These are phyloP conservation scores for Sebastes cheni DNA, from an alignment of 2,797 vertebrate genomes.

Conservation along the genomic window DNA sequence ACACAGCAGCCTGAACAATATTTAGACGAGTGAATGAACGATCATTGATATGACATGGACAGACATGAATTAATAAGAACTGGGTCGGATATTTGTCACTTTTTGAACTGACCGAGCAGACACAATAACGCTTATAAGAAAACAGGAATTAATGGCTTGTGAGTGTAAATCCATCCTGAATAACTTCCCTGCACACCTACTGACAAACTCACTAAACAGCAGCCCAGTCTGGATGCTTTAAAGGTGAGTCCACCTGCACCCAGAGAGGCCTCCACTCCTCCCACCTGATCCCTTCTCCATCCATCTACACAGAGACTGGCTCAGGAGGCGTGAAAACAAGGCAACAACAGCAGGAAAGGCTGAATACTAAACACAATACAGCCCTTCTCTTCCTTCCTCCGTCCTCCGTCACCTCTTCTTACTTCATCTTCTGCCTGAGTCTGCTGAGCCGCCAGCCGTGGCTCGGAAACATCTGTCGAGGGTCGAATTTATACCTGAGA, in stretches of 20 bases:
- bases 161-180: background rate
- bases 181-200: constrained; percentile 11
- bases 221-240: background rate
- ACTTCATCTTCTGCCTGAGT: constrained; percentile 79
- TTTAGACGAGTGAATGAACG: background rate
- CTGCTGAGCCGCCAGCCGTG: constrained; percentile 76
- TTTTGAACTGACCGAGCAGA: background rate
- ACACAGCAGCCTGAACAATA: background rate
- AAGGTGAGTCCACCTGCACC: constrained; percentile 3
- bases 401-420: background rate
- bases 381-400: constrained; percentile 27
- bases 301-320: constrained; percentile 8
- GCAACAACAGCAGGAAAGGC: constrained; percentile 55
- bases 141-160: background rate
- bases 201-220: constrained; percentile 22
- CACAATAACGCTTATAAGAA: background rate
- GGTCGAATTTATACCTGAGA: constrained; percentile 90
- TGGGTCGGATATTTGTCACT: background rate
- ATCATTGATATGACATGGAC: background rate
- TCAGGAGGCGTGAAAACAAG: constrained; percentile 50
- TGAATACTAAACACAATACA: constrained; percentile 21
- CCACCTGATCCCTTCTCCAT: constrained; percentile 28
- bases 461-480: constrained; percentile 88
- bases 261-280: constrained; percentile 29
- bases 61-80: background rate